These are phyloP conservation scores for Falcunculus frontatus DNA, from an alignment of 2,113 vertebrate genomes.

Conservation along the genomic window DNA sequence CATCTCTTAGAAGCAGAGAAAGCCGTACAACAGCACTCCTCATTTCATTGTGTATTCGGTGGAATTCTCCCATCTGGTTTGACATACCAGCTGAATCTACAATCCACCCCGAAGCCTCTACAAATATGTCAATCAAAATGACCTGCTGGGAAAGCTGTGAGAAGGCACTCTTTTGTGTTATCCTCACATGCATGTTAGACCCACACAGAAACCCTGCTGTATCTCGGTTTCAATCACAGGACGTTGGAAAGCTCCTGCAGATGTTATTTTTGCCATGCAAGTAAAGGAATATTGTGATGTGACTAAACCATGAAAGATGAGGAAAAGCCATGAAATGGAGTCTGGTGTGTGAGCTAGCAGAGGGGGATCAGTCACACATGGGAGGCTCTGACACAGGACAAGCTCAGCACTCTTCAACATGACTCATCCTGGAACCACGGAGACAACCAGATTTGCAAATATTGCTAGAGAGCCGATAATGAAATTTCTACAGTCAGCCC, in stretches of 20 bases:
- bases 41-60: neutral
- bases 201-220: slow-evolving; percentile 34
- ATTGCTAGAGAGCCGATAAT: neutral
- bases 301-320: slow-evolving; percentile 61
- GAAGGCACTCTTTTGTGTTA: slow-evolving; percentile 49
- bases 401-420: neutral
- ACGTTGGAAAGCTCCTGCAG: slow-evolving; percentile 46
- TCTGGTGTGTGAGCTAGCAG: slow-evolving; percentile 20
- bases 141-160: slow-evolving; percentile 67
- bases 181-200: slow-evolving; percentile 43
- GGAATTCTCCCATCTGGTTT: slow-evolving; percentile 67
- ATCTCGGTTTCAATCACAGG: slow-evolving; percentile 55
- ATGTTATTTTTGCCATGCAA: slow-evolving; percentile 58
- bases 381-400: slow-evolving; percentile 5
- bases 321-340: slow-evolving; percentile 59
- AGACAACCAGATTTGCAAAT: slow-evolving; percentile 39
- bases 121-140: slow-evolving; percentile 66
- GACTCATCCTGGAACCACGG: neutral
- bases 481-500: neutral
- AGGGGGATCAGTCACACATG: slow-evolving; percentile 31
- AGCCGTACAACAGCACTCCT: neutral
- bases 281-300: slow-evolving; percentile 53
- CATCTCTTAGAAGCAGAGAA: neutral
- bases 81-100: slow-evolving; percentile 70
- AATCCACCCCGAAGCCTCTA: slow-evolving; percentile 50